Evolutionary conservation across 2,113 vertebrate genomes (phyloP).

Genomic region (Myrmecobius fasciatus): DNA sequence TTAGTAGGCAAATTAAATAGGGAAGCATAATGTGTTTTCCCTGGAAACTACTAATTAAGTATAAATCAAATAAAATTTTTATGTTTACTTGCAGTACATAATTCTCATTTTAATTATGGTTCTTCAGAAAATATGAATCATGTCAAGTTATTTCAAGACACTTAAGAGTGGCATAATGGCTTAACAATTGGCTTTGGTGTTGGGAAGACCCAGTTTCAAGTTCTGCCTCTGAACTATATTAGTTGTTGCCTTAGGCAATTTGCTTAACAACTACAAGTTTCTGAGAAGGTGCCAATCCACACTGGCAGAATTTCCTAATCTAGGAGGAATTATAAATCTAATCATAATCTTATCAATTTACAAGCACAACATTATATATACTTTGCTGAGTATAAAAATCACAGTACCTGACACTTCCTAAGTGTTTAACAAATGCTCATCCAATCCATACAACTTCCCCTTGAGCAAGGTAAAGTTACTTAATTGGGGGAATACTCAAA

Average conservation of each 20-base stretch:
- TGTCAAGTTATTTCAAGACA: slow-evolving; percentile 38
- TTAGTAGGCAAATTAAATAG: slow-evolving; percentile 11
- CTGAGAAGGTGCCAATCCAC: background rate
- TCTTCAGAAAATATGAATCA: slow-evolving; percentile 27
- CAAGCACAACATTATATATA: background rate
- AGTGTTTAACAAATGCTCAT: background rate
- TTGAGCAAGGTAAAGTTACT: no score
- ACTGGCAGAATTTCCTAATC: background rate
- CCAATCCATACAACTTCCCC: no score
- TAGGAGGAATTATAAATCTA: background rate
- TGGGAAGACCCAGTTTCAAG: background rate
- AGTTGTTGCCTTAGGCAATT: background rate
- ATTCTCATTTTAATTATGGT: background rate
- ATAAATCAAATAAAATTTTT: slow-evolving; percentile 8
- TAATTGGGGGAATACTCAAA: no score
- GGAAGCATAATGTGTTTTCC: slow-evolving; percentile 23
- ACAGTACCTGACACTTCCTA: background rate
- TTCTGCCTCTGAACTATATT: background rate
- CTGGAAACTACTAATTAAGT: slow-evolving; percentile 37
- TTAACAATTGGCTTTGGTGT: background rate
- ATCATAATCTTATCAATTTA: background rate
- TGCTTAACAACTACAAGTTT: background rate
- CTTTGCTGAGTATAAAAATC: background rate
- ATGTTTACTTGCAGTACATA: slow-evolving; percentile 14
- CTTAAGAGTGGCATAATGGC: background rate